Conservation (phyloP, 2,797 vertebrate species). For the Antrozous pallidus region DNA sequence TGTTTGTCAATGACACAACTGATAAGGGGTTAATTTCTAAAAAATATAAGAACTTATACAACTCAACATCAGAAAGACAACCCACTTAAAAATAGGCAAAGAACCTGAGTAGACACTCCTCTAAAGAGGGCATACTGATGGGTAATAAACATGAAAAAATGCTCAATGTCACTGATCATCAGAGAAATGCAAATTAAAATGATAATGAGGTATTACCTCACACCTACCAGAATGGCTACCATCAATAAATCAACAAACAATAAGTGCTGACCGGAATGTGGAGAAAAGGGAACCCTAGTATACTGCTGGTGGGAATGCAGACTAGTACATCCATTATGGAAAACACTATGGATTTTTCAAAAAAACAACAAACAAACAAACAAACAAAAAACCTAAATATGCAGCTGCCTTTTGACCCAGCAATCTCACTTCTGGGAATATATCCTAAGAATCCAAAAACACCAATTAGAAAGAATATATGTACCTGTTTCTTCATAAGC, state of each 20-base stretch:
- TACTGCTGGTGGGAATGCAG: background rate
- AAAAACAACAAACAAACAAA: background rate
- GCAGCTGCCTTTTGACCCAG: background rate
- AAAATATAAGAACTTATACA: background rate
- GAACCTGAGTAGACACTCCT: no score
- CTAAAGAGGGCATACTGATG: no score
- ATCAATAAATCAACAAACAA: background rate
- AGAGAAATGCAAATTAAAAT: background rate
- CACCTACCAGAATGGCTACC: background rate
- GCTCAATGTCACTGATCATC: background rate
- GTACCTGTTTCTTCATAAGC: background rate
- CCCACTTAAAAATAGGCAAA: no score
- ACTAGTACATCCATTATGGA: background rate
- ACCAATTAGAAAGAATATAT: background rate
- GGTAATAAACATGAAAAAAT: no score
- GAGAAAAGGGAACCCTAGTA: background rate
- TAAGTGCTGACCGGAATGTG: background rate
- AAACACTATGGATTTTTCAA: background rate
- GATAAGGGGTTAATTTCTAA: background rate
- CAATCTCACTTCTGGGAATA: background rate
- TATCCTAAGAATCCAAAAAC: background rate
- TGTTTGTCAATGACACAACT: background rate
- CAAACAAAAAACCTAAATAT: background rate
- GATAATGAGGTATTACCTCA: background rate
- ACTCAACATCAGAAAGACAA: background rate